Percentiles rank a stretch among this genome's conserved stretches.
phyloP scores from a whole-genome alignment of 2,888 invertebrate genomes.

The Isoperla grammatica region DNA sequence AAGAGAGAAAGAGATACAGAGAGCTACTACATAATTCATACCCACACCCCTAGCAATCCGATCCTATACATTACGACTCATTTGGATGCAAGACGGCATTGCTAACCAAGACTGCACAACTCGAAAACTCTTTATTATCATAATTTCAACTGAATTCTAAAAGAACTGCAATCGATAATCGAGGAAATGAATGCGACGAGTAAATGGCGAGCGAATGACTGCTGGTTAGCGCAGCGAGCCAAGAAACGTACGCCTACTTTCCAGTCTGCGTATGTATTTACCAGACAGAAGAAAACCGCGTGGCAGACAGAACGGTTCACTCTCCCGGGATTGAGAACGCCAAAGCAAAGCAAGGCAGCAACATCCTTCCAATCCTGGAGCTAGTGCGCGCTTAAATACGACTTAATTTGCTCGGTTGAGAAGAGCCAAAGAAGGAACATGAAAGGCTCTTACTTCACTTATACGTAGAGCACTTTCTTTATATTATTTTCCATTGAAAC shows the following conservation, averaged over 20 bases:
- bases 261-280: too few relatives aligned
- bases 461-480: too few relatives aligned
- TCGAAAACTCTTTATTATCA: conserved; percentile 10
- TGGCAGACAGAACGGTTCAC: too few relatives aligned
- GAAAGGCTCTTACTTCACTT: too few relatives aligned
- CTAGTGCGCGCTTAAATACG: neutral
- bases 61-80: neutral
- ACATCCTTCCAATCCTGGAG: too few relatives aligned
- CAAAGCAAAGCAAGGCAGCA: too few relatives aligned
- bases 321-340: too few relatives aligned
- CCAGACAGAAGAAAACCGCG: too few relatives aligned
- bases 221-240: too few relatives aligned
- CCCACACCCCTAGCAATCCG: conserved; percentile 7
- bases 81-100: conserved; percentile 11
- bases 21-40: conserved; percentile 14
- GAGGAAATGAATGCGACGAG: conserved; percentile 2
- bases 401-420: conserved; percentile 22
- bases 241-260: too few relatives aligned
- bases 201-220: too few relatives aligned
- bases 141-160: conserved; percentile 6
- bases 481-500: too few relatives aligned
- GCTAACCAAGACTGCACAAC: neutral
- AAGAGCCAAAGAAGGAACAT: neutral
- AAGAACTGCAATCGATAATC: conserved; percentile 12
- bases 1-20: neutral